Base-by-base conservation (phyloP, 2,888 invertebrate species). In the Trimorus sp. region DNA sequence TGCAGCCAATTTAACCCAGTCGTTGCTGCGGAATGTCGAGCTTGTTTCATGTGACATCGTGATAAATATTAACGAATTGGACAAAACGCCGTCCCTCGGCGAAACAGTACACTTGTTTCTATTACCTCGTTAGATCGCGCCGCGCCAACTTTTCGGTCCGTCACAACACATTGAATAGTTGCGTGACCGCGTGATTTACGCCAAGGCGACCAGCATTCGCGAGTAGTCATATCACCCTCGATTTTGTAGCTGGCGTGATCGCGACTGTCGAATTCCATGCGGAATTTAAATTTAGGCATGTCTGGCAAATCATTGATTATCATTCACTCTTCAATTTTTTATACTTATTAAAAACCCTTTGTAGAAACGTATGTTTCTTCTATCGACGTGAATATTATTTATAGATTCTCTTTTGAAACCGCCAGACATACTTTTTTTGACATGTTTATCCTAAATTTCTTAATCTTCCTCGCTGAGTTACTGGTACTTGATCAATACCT, bases 111-210 rank as follows among this genome's bases (percentile, higher is more conserved):
- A 60, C 54, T 68, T 73, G 38, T 60, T 54, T 60, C 51, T 70
- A 11, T 78, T 70, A 70, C 60, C 45, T 48, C n/a, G 59, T 78
- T 78, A 53, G 40, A 71, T 59, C 66, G 56, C 48, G 66, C 54
- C 49, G 14, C 48, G 48, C 40, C 48, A 78, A 79, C 38, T 73
- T 65, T 78, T 6, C 51, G 38, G 56, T 66, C 66, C 53, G 65
- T 68, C 66, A 71, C 45, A 70, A 68, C 15, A 74, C 65, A 82
- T 70, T 77, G 62, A 80, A 71, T 77, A 83, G 77, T 86, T 77
- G 85, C 86, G 85, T 86, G 86, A 85, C 85, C 56, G 49, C 45
- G 58, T 71, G 82, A 74, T 65, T 74, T 58, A 76, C 74, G 51
- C 58, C 11, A 54, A 63, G 63, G 51, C 70, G n/a, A 58, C 54